Evolutionary conservation across 2,888 invertebrate genomes (phyloP).

Genomic region (Caenorhabditis becei): DNA sequence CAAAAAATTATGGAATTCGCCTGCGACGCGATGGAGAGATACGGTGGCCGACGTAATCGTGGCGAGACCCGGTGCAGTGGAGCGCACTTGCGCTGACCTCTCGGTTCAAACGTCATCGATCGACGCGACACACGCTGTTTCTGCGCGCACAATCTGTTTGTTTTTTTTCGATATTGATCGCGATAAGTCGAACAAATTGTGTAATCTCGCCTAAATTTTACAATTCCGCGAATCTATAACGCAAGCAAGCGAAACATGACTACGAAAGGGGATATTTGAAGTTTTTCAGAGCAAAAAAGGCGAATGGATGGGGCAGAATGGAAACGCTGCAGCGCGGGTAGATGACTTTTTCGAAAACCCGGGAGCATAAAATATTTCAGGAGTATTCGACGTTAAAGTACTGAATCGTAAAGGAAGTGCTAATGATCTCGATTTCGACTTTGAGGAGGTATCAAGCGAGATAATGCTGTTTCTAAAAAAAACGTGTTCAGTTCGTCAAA

Average conservation of each 20-base stretch:
- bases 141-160: background rate
- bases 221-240: no score
- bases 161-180: no score
- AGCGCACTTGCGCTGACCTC: conserved; percentile 32
- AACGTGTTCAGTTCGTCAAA: conserved; percentile 11
- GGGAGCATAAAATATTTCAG: conserved; percentile 6
- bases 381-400: conserved; percentile 11
- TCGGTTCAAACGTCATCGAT: background rate
- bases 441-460: conserved; percentile 8
- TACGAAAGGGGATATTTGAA: background rate
- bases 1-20: conserved; percentile 32
- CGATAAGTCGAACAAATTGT: background rate
- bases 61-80: conserved; percentile 52
- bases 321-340: conserved; percentile 27
- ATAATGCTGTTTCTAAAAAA: background rate
- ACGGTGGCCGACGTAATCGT: conserved; percentile 36
- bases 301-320: conserved; percentile 12
- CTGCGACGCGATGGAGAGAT: background rate
- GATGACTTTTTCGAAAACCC: background rate
- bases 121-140: background rate
- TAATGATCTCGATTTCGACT: background rate
- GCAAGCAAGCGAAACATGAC: background rate
- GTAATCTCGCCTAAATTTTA: no score
- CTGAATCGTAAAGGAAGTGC: background rate
- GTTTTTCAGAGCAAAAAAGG: background rate